Base-by-base conservation (phyloP, 2,888 invertebrate genomes). In the Ectemnius cavifrons region DNA sequence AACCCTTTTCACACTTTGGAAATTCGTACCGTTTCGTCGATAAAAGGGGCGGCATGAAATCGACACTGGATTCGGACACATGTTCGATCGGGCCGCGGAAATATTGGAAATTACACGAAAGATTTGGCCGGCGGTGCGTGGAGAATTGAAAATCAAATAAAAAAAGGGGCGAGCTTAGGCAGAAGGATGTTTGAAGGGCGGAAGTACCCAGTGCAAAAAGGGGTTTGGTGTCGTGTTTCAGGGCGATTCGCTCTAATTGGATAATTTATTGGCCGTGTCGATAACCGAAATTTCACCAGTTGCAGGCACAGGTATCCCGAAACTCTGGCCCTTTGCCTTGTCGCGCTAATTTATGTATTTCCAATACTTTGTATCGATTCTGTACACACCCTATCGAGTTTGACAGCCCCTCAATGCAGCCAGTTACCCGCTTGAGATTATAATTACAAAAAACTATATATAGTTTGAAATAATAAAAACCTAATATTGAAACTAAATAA, bases 101-200 rank as follows among this genome's bases (percentile, higher is more conserved):
- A 88, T 87, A 89, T 89, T 84, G 88, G 84, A 87, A 89, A 90
- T 90, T 89, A 89, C 89, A 90, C 88, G 89, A 90, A 84, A 88
- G 88, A 91, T 90, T 91, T 88, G 86, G 70, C 82, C 82, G 73
- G 85, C 75, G 80, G 80, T 81, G 89, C 89, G 89, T 90, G 88
- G 57, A 85, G 76, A 90, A 91, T 90, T 72, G 79, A 86, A 89
- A 85, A 90, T 90, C 91, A 90, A 90, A 91, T 90, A 90, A 89
- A 86, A 86, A 84, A 88, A 87, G 81, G 87, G 87, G 85, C 37
- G 37, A 37, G 5, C 11, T 82, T 80, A 79, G 79, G 70, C 67
- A 73, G 77, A 72, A 79, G 67, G 69, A 76, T 70, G 67, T 4
- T 52, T 5, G 52, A 14, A 65, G 62, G 27, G 57, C 67, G 68